Base-by-base conservation (phyloP, 1,140 invertebrate genomes). In the Papilio dardanus region DNA sequence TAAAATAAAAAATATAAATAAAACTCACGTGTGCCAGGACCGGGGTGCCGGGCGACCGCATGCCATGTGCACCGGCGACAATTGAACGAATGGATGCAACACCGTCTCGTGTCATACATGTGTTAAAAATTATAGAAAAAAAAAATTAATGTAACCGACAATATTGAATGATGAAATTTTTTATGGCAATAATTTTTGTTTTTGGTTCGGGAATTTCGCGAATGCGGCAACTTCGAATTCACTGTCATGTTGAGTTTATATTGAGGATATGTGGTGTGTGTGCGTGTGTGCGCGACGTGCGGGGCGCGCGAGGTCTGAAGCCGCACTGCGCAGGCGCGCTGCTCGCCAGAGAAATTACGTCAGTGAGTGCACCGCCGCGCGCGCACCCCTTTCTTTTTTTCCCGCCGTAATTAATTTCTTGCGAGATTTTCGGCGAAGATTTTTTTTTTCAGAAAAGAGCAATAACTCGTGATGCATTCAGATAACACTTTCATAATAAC, bases 321-420 rank as follows among this genome's bases (percentile, higher is more conserved):
- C 80, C 82, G 76, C 81, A 91, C 89, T 91, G 89, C 88, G 88
- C 88, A 74, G 76, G 83, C 87, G 84, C 80, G 78, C 74, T 76
- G 78, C 77, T 80, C 83, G 81, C 80, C 81, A 80, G 80, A 84
- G 81, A 87, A 88, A 88, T 90, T 90, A 92, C 88, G 87, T 90
- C 88, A 89, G 86, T 81, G 78, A 74, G 77, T 80, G 77, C 78
- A 81, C 76, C 83, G 84, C 83, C 84, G 82, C 85, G 79, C 80
- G 83, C 86, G 83, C 90, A 89, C 90, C 87, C 90, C 90, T 88
- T 90, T 92, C 86, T 88, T 90, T 92, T 90, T 89, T 92, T 87
- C 88, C 81, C 77, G 71, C 71, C 81, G 81, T 89, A 90, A 91
- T 90, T 90, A 89, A 87, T 90, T 90, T 91, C 88, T 91, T 90